A percentile compares a stretch with the other conserved stretches of the same genome.
Conservation (phyloP, 2,113 vertebrate species). For the Takifugu flavidus region DNA sequence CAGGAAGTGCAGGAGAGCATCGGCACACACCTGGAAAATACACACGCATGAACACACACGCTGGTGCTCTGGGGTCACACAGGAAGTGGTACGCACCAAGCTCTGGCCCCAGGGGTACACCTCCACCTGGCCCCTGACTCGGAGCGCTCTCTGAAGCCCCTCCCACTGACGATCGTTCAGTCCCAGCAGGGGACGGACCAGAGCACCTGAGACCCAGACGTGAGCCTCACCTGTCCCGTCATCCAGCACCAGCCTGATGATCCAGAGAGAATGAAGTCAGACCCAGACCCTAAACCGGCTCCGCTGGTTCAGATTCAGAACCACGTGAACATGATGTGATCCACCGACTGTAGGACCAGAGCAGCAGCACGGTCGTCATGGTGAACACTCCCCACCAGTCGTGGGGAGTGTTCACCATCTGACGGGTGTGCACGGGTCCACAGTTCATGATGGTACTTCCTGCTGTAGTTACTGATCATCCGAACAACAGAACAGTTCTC, state of each 20-base stretch:
- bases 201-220: slow-evolving; percentile 71
- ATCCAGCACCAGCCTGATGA: slow-evolving; percentile 76
- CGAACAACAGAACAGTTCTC: too few species aligned
- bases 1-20: slow-evolving; percentile 65
- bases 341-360: not conserved
- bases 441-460: too few species aligned
- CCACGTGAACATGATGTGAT: too few species aligned
- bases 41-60: slow-evolving; percentile 14
- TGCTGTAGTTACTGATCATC: too few species aligned
- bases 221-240: slow-evolving; percentile 82
- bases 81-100: slow-evolving; percentile 53
- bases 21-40: slow-evolving; percentile 56
- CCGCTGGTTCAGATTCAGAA: too few species aligned
- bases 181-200: slow-evolving; percentile 69
- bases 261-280: not conserved
- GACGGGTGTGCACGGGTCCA: too few species aligned
- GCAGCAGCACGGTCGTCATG: not conserved
- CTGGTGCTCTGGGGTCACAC: not conserved
- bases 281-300: too few species aligned
- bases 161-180: slow-evolving; percentile 77
- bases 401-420: too few species aligned
- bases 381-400: too few species aligned
- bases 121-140: slow-evolving; percentile 72
- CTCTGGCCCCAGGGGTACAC: slow-evolving; percentile 66
- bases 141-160: slow-evolving; percentile 74